Evolutionary conservation across 2,113 vertebrate species (phyloP), one percentile per base, ranked within the genome.

Genomic region (Salvelinus alpinus): DNA sequence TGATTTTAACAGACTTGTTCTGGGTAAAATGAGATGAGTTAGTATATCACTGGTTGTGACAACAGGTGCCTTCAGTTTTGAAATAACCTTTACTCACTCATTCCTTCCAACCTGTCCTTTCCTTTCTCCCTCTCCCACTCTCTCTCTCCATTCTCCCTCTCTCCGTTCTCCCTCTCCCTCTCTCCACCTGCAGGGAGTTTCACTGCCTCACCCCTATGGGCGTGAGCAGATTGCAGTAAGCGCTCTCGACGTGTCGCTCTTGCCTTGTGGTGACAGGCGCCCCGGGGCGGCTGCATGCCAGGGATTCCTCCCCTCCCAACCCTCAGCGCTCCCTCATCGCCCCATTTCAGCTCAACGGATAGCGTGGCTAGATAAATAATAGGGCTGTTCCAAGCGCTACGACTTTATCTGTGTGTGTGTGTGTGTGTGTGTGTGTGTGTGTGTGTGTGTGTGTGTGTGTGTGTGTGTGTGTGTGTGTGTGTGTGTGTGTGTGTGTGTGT

Each of bases 271-370:
- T 91, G 92, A 92, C 92, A 87, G 87, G 82, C 83, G 89, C 93
- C 88, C 88, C 14, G 24, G 88, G 93, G 91, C 71, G 88, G 88
- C 89, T 81, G 80, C 95, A 96, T 96, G 87, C 94, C 93, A 88
- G 76, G 90, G 91, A 96, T 96, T 94, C 93, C 91, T 94, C 87
- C 86, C 87, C 84, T 84, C 88, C 64, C 12, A 24, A 20, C 57
- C 24, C 12, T 24, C 47, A 74, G 64, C 73, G 77, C 74, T 72
- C 82, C 66, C 64, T 76, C 20, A 27, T 13, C 27, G n/a, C 38
- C 14, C 1, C 31, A 73, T 74, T 70, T 68, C 59, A 22, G n/a
- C 18, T 24, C n/a, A 62, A 62, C 9, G 16, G n/a, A 20, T 18
- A 22, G 59, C 20, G 7, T 16, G 18, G n/a, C 59, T 62, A 22